These are phyloP conservation scores for Amia ocellicauda DNA, from an alignment of 2,113 vertebrate genomes.

Conservation along the genomic window DNA sequence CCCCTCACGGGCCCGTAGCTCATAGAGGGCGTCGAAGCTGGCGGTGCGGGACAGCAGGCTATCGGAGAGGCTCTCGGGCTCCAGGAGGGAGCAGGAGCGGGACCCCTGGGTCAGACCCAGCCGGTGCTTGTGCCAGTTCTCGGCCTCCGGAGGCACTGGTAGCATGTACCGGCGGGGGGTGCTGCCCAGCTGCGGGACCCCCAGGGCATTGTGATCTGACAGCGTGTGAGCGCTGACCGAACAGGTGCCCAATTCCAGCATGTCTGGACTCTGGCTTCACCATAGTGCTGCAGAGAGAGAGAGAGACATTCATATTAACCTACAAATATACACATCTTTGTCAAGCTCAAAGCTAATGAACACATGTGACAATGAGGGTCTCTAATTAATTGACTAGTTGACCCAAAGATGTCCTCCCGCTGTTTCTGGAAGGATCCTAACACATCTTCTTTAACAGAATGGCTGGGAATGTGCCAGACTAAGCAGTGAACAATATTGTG, in stretches of 20 bases:
- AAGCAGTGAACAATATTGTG: too few relatives aligned
- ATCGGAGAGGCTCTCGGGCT: constrained; percentile 66
- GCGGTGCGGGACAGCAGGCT: constrained; percentile 61
- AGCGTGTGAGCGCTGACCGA: constrained; percentile 69
- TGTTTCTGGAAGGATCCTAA: neutral
- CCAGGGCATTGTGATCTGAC: constrained; percentile 58
- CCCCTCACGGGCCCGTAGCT: constrained; percentile 58
- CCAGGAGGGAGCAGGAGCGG: constrained; percentile 66
- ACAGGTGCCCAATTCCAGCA: constrained; percentile 80
- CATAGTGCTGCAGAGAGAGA: constrained; percentile 74
- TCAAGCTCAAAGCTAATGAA: constrained; percentile 17
- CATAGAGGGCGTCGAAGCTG: constrained; percentile 72
- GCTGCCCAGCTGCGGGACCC: constrained; percentile 47
- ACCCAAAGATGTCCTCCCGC: too few relatives aligned
- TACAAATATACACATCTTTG: neutral
- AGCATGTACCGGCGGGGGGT: constrained; percentile 58
- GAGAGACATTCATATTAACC: neutral
- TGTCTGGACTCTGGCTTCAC: constrained; percentile 63
- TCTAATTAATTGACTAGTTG: too few relatives aligned
- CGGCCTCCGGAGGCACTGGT: constrained; percentile 69
- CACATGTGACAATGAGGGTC: neutral
- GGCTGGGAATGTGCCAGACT: too few relatives aligned
- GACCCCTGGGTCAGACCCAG: constrained; percentile 59
- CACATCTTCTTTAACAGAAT: neutral
- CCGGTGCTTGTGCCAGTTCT: constrained; percentile 79